A percentile compares a stretch with the other conserved stretches of the same genome.
These are phyloP conservation scores for Centroberyx gerrardi DNA, from an alignment of 2,797 vertebrate genomes.

Conservation along the genomic window DNA sequence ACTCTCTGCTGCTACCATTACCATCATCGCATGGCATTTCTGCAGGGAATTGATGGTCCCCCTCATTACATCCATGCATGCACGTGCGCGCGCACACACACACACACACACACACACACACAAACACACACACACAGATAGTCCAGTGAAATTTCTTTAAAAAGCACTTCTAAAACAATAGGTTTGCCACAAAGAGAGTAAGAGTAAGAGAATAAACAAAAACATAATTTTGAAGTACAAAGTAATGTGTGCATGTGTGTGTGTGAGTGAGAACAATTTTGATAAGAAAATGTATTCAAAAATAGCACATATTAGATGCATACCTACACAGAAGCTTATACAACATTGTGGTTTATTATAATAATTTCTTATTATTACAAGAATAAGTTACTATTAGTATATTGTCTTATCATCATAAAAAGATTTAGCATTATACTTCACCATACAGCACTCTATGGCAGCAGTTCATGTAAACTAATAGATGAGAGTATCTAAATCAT, in stretches of 20 bases:
- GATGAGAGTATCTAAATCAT: too few species aligned
- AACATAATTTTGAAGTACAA: neutral
- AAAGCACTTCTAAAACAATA: slow-evolving; percentile 1
- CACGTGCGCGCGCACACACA: slow-evolving; percentile 1
- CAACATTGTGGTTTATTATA: too few species aligned
- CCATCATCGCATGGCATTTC: slow-evolving; percentile 89
- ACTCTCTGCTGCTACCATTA: slow-evolving; percentile 92
- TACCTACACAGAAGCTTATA: too few species aligned
- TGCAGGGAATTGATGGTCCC: slow-evolving; percentile 63
- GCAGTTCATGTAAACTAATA: too few species aligned
- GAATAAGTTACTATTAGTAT: too few species aligned
- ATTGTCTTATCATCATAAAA: too few species aligned
- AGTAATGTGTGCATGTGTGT: neutral
- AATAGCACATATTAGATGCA: too few species aligned
- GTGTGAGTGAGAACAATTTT: too few species aligned
- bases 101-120: slow-evolving; percentile 1
- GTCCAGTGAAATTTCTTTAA: slow-evolving; percentile 6
- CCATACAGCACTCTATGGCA: too few species aligned
- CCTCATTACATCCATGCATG: slow-evolving; percentile 67
- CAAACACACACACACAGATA: slow-evolving; percentile 14
- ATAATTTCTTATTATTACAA: too few species aligned
- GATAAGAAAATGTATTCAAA: too few species aligned
- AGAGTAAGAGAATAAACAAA: neutral
- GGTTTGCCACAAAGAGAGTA: neutral
- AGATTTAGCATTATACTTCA: too few species aligned